phyloP scores from a whole-genome alignment of 2,888 invertebrate species.

The Ornithoptera alexandrae region DNA sequence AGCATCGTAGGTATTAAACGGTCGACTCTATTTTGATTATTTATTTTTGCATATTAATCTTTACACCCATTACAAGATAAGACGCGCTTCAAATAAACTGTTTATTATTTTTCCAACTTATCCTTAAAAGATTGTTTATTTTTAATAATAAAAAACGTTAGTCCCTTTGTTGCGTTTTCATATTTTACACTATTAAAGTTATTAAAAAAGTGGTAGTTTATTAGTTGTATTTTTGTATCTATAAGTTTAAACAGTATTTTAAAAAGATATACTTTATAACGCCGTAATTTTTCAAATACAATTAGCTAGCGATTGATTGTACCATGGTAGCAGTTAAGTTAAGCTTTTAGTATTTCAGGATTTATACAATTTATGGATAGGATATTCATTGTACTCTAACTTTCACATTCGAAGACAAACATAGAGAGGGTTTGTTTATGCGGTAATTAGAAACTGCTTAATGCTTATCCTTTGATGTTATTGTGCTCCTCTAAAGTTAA shows the following conservation, averaged over 20 bases:
- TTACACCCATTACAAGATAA: not conserved
- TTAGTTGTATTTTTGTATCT: too few species aligned
- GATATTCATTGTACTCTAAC: constrained; percentile 3
- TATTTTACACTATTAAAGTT: not conserved
- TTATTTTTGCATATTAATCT: not conserved
- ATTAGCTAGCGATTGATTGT: too few species aligned
- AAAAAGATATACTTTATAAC: too few species aligned
- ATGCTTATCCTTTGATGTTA: constrained; percentile 18
- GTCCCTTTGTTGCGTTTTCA: not conserved
- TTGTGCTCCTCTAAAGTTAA: not conserved
- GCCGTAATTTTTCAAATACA: too few species aligned
- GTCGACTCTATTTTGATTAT: too few species aligned
- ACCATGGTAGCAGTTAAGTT: too few species aligned
- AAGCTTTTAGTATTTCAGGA: not conserved
- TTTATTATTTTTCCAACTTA: not conserved
- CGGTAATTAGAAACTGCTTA: constrained; percentile 9
- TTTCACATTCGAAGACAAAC: constrained; percentile 10
- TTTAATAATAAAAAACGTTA: not conserved
- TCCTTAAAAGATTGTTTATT: not conserved
- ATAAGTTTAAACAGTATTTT: too few species aligned
- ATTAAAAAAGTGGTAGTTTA: too few species aligned
- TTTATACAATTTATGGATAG: not conserved
- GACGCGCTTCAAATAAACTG: not conserved
- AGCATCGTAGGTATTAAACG: too few species aligned
- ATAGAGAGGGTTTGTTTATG: constrained; percentile 17